Base-by-base conservation (phyloP, 2,888 invertebrate genomes). In the Pristionchus exspectatus region DNA sequence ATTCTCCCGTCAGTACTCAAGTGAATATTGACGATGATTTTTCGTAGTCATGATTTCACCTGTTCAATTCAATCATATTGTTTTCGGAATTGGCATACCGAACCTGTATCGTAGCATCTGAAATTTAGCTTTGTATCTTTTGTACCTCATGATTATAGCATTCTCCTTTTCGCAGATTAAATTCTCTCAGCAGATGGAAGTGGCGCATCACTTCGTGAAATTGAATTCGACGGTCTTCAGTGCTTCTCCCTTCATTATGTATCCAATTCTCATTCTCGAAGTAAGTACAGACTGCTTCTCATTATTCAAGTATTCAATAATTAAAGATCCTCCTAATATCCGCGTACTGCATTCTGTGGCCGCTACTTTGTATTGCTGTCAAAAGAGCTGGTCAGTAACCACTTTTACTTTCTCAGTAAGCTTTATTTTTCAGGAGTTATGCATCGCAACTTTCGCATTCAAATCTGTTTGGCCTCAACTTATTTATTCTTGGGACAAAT, bases 381-480 rank as follows among this genome's bases (percentile, higher is more conserved):
- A 81, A 24, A 24, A 44, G 81, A 81, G 50, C 81, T 18, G 81
- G 81, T 44, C 50, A 16, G 16, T 18, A 7, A 77, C 21, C 21
- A 2, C 33, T 81, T 33, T 72, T 30, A 9, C 12, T 16, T 72
- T 72, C 16, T 7, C 0, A 18, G 38, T 2, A 2, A 74, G 30
- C 4, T 56, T 21, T 24, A 54, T 54, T 44, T 81, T 81, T 9
- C 54, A 81, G 81, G 81, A 4, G 81, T 81, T 27, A 81, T 81
- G 81, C 81, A 81, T 81, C 81, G 81, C 0, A 81, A 81, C 27
- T 81, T 81, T 18, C 81, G 81, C 50, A 81, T 81, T 50, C 81
- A 81, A 81, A 54, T 81, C 50, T 81, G 81, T 27, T 50, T 81
- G 81, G 81, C 81, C 9, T 16, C 81, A 14, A 0, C 50, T 21